Evolutionary conservation across 2,113 vertebrate genomes (phyloP).

Genomic region (Perccottus glenii): DNA sequence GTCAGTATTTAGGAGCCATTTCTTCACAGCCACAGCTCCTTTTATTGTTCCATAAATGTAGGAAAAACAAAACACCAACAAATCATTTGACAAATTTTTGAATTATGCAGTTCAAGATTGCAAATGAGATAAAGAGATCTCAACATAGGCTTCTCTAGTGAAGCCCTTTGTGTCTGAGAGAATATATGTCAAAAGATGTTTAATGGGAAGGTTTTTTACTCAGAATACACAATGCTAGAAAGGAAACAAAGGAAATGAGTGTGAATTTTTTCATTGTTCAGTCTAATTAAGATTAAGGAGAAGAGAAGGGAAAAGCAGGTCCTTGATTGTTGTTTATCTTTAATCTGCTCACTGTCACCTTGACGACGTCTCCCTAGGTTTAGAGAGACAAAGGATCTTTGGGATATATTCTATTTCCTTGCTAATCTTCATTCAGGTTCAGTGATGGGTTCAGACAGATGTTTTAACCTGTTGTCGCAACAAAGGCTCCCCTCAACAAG

Average conservation of each 20-base stretch:
- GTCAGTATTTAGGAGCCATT: constrained; percentile 48
- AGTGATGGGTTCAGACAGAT: constrained; percentile 56
- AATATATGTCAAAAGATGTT: constrained; percentile 40
- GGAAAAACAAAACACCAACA: constrained; percentile 9
- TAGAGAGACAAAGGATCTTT: constrained; percentile 51
- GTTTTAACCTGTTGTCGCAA: constrained; percentile 71
- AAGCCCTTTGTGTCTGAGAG: constrained; percentile 8
- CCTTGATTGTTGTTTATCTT: constrained; percentile 17
- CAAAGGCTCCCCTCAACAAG: constrained; percentile 39
- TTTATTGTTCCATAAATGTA: constrained; percentile 3
- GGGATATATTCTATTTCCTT: constrained; percentile 56
- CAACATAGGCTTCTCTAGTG: not conserved
- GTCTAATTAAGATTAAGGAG: constrained; percentile 14
- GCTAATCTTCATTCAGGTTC: constrained; percentile 47
- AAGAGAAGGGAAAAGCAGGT: constrained; percentile 1
- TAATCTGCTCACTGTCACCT: constrained; percentile 36
- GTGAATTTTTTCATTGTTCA: constrained; percentile 17
- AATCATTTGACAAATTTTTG: constrained; percentile 48
- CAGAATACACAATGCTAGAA: constrained; percentile 29
- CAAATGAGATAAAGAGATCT: constrained; percentile 34
- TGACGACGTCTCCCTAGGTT: constrained; percentile 29
- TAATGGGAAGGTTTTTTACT: constrained; percentile 49
- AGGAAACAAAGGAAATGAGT: constrained; percentile 10
- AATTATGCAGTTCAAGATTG: constrained; percentile 28
- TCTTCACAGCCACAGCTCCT: constrained; percentile 31